Evolutionary conservation across 2,888 invertebrate genomes (phyloP), one percentile per base, ranked within the genome.

Genomic region (Caenorhabditis japonica): DNA sequence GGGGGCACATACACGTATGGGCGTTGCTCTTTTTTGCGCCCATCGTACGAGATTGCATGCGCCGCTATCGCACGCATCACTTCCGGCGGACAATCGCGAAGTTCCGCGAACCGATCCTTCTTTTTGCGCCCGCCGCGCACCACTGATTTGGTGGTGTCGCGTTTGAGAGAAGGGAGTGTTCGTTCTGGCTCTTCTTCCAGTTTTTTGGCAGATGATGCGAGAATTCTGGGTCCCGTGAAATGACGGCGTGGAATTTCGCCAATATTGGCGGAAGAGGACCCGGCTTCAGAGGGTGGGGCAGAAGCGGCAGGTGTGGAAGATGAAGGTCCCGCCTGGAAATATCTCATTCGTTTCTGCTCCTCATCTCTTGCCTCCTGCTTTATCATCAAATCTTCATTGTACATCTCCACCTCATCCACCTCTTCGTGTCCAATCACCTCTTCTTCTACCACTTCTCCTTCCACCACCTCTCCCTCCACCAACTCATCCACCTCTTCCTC

Each of bases 341-440:
- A 30, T 10, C 5, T 30, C 19, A 41, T 19, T 13, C 19, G 41
- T 19, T 39, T n/a, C 17, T 15, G 17, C 10, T 10, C n/a, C 2
- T 27, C 47, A 17, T 49, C 30, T 7, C 36, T 15, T 7, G 12
- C 17, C 33, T 38, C 39, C 27, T 27, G 21, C 21, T 51, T 36
- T 36, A 8, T 19, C 34, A 39, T 39, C 39, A 53, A n/a, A 12
- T 12, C 21, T 12, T 30, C 23, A 4, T 47, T 2, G 23, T 36
- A 19, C 7, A 62, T 46, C 5, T 36, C 61, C n/a, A 43, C 61
- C 10, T 64, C 64, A 2, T 47, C 59, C 13, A 49, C 41, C 34
- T 51, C 64, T 17, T 62, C 49, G 10, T 74, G 61, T 4, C 62
- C 74, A 3, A 53, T 44, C 12, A 61, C 44, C 15, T 61, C 76